Base-by-base conservation (phyloP, 2,888 invertebrate species). In the Ormyrus labotus region DNA sequence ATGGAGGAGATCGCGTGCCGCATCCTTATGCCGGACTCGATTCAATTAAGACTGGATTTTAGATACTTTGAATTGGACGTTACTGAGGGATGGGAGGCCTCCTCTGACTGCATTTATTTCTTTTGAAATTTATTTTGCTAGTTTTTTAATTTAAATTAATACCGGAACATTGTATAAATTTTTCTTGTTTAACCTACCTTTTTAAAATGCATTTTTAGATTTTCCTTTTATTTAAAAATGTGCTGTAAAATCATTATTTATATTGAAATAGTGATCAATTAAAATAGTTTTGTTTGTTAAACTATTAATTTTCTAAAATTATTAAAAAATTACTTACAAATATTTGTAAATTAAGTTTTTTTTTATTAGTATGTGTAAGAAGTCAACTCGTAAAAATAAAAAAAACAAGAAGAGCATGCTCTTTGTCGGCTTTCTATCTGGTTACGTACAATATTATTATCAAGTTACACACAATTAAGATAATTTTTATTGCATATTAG, bases 21-120 rank as follows among this genome's bases (percentile, higher is more conserved):
- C 9, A 50, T 60, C 50, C 55, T 19, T 53, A 34, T 34, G 34
- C 50, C 13, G 60, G n/a, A 34, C 57, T 77, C 45, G 19, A 73
- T 81, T 81, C 68, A 63, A 65, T 74, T 74, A 51, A 19, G 10
- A 5, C 10, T 61, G 69, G 58, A 51, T 48, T 58, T 63, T 34
- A 1, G 53, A 34, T 34, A 7, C 5, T 57, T 67, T 67, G 67
- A 67, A 4, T 4, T 34, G 34, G 4, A 34, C 4, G 34, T 34
- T 34, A 34, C 34, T 4, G 34, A 4, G 4, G 4, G 34, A 34
- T 34, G 34, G 34, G 34, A 34, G 34, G 4, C 34, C 34, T 34
- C 34, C 4, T 3, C 34, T 4, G 34, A 34, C 34, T 34, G 34
- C 4, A 34, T 34, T 34, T 34, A 34, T 34, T 34, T 34, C 34